These are phyloP conservation scores for Vulpes vulpes DNA, from an alignment of 2,113 vertebrate genomes.

Conservation along the genomic window DNA sequence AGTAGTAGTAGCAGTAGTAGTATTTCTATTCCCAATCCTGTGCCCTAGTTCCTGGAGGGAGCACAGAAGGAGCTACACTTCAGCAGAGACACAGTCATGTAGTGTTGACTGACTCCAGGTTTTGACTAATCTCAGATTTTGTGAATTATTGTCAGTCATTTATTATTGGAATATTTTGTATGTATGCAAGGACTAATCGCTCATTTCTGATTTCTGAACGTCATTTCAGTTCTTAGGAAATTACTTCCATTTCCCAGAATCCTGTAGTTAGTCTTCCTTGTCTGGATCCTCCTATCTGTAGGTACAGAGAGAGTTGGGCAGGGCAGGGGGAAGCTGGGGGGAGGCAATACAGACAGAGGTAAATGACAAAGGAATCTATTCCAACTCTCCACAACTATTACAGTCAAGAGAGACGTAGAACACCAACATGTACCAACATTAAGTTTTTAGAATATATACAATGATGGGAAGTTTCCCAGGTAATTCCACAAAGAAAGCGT, in stretches of 20 bases:
- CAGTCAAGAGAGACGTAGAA: background rate
- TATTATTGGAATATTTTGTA: background rate
- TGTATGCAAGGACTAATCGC: background rate
- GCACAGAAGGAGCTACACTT: background rate
- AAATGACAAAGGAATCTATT: background rate
- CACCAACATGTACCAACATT: background rate
- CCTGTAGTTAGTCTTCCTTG: background rate
- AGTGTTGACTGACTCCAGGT: background rate
- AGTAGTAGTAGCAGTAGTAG: background rate
- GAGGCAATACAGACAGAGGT: background rate
- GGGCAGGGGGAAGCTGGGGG: accelerated
- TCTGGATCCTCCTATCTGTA: background rate
- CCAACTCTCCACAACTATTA: background rate
- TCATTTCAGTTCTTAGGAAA: background rate
- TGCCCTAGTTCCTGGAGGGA: background rate
- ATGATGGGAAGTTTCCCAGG: background rate
- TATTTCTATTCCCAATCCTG: background rate
- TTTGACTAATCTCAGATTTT: background rate
- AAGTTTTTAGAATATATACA: background rate
- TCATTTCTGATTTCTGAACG: background rate
- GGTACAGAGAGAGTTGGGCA: background rate
- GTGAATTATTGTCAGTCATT: background rate
- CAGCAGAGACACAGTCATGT: background rate
- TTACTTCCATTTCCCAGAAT: background rate
- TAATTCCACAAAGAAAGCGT: background rate